Evolutionary conservation across 2,888 invertebrate genomes (phyloP), one percentile per base, ranked within the genome.

Genomic region (Drosophila koepferae): DNA sequence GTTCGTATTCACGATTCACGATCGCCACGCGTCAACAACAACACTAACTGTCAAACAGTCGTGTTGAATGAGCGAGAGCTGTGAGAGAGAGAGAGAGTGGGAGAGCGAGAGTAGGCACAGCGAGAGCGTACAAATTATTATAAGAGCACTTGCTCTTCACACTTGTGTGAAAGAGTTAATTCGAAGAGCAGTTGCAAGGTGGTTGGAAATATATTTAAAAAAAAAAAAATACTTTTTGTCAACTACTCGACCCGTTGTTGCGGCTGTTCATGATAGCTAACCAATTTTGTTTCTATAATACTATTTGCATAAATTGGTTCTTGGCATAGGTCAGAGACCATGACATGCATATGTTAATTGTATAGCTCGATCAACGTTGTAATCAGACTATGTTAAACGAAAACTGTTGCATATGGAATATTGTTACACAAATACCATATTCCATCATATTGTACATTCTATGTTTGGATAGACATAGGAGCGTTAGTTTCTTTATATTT

Each of bases 21-120:
- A 90, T 80, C 84, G 84, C 89, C 90, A 90, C 84, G 89, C 74
- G 66, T 71, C 60, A 77, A 84, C 46, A 56, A 43, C 51, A 44
- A 16, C 20, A 16, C 28, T 28, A 28, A 28, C 28, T 16, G 38
- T 14, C 10, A 40, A 44, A 63, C 53, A 53, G 58, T 36, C 48
- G 16, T 38, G 2, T 7, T 10, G 7, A 41, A 28, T 31, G 5
- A 28, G 1, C 2, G 2, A 23, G 7, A 23, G 12, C n/a, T n/a
- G 48, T 31, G 49, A 63, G 51, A 36, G 2, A 46, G 8, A 8
- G 1, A 34, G 12, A 31, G 31, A 18, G 4, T 20, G 38, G 31
- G 48, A 59, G 46, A 31, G 48, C 12, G 16, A 8, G 46, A n/a
- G 16, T 8, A 2, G 5, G 46, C 23, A 23, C 8, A 23, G 31